Evolutionary conservation across 2,888 invertebrate species (phyloP).

Genomic region (Crematogaster levior): DNA sequence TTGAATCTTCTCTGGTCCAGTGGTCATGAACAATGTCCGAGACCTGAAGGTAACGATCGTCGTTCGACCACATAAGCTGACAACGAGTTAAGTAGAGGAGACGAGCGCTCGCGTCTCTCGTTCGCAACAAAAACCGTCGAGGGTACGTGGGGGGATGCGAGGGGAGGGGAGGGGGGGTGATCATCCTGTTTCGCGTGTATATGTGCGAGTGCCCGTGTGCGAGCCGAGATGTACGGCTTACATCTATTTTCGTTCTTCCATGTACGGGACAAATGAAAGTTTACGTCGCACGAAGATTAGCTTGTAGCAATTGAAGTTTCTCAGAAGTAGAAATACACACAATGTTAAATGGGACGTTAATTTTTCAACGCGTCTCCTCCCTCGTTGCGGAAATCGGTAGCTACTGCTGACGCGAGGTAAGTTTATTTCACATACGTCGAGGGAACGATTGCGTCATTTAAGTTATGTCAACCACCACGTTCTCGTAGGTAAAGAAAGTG

Average conservation of each 20-base stretch:
- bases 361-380: not conserved
- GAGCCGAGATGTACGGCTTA: conserved; percentile 1
- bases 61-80: conserved; percentile 30
- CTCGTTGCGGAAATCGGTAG: not conserved
- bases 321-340: not conserved
- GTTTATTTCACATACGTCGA: not conserved
- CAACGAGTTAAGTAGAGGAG: conserved; percentile 43
- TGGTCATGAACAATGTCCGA: conserved; percentile 73
- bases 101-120: conserved; percentile 24
- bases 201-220: conserved; percentile 24
- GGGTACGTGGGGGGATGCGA: not conserved
- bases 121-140: conserved; percentile 27
- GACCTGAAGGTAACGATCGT: conserved; percentile 43
- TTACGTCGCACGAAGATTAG: not conserved
- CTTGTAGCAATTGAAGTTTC: conserved; percentile 2
- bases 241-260: conserved; percentile 41
- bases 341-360: not conserved
- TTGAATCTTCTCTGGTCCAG: conserved; percentile 76
- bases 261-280: conserved; percentile 2
- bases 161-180: not conserved
- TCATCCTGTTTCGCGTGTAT: conserved; percentile 21
- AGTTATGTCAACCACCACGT: not conserved
- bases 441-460: not conserved
- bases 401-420: not conserved
- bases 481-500: not conserved